These are phyloP conservation scores for Ellobius talpinus DNA, from an alignment of 2,113 vertebrate species.

Conservation along the genomic window DNA sequence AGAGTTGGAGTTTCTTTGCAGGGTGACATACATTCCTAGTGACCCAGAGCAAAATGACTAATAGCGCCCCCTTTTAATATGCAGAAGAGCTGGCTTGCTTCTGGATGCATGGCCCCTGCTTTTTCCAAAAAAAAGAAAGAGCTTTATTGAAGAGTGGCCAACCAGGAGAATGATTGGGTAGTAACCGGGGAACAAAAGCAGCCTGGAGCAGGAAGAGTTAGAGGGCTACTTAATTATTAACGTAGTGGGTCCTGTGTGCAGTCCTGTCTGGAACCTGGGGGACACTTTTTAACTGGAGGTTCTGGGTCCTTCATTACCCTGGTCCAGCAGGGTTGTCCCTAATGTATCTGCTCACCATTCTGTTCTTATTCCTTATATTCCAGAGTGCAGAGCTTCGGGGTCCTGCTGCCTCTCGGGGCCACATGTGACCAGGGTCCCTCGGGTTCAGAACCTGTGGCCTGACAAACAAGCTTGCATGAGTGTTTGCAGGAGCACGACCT, in stretches of 20 bases:
- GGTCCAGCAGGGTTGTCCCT: background rate
- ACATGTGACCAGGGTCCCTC: background rate
- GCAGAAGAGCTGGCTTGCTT: background rate
- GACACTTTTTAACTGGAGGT: background rate
- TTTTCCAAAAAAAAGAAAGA: slow-evolving; percentile 3
- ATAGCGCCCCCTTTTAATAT: background rate
- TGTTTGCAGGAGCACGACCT: too few relatives aligned
- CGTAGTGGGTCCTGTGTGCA: fast-evolving
- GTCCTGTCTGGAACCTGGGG: background rate
- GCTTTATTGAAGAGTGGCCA: background rate
- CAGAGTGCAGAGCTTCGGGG: background rate
- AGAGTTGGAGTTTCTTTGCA: background rate
- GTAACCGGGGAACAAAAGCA: too few relatives aligned
- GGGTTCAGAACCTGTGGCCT: background rate
- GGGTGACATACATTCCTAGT: background rate
- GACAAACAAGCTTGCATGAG: background rate
- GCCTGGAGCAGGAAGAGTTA: background rate
- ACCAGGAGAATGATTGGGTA: background rate
- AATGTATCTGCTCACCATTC: background rate
- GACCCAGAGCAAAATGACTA: background rate
- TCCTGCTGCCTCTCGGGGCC: background rate
- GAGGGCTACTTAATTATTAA: background rate
- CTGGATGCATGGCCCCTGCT: background rate
- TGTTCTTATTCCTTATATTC: background rate
- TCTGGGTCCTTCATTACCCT: background rate